These are phyloP conservation scores for Nymphicus hollandicus DNA, from an alignment of 2,113 vertebrate genomes.

Conservation along the genomic window DNA sequence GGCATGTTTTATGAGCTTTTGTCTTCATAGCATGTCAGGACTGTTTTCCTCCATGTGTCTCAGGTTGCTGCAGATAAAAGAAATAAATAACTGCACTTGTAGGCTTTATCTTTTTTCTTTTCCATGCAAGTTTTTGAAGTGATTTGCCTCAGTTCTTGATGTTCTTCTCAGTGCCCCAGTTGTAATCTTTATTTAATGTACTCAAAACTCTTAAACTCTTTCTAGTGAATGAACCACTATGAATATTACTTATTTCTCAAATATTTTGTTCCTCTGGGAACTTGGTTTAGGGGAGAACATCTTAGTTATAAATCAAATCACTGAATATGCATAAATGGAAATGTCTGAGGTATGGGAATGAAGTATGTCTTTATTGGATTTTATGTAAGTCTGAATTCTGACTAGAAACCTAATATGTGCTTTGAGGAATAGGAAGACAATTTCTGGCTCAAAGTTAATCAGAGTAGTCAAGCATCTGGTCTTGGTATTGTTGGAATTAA, in stretches of 20 bases:
- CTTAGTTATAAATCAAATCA: conserved; percentile 30
- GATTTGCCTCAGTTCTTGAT: neutral
- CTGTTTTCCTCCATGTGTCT: neutral
- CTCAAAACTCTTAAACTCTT: conserved; percentile 28
- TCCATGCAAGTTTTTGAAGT: neutral
- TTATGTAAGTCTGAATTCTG: neutral
- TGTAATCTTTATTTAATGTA: conserved; percentile 48
- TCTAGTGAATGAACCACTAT: conserved; percentile 9
- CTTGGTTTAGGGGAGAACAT: conserved; percentile 18
- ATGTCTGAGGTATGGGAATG: neutral
- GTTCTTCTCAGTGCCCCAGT: neutral
- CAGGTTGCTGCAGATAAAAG: neutral
- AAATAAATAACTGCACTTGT: neutral
- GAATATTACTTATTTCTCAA: conserved; percentile 45
- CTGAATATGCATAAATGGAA: conserved; percentile 25
- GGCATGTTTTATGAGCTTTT: neutral
- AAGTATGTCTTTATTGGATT: neutral
- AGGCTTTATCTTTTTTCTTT: neutral
- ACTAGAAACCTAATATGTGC: neutral
- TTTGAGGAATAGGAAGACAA: neutral
- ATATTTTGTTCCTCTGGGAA: conserved; percentile 42
- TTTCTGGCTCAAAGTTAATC: conserved; percentile 6
- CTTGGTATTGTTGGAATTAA: neutral
- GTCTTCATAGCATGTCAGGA: neutral
- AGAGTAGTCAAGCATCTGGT: neutral